Conservation (phyloP, 2,113 vertebrate genomes). For the Neogale vison region DNA sequence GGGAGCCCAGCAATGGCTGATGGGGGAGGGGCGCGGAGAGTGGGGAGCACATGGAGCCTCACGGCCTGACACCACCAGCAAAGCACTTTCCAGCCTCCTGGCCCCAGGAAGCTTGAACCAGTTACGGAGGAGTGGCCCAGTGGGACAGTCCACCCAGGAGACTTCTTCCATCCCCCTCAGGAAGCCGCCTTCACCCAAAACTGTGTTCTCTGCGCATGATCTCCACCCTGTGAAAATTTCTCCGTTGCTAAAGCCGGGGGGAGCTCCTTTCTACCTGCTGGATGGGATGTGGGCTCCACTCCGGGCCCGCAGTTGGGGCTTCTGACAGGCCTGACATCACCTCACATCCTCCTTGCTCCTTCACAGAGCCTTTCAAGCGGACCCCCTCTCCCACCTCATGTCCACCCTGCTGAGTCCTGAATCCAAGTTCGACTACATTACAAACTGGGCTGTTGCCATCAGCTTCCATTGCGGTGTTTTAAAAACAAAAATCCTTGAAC, state of each 20-base stretch:
- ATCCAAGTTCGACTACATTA: neutral
- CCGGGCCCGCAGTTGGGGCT: neutral
- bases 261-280: neutral
- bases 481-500: neutral
- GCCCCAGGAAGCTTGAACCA: neutral
- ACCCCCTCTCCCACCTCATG: no score
- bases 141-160: neutral
- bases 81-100: neutral
- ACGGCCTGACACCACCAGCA: accelerated
- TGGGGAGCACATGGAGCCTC: neutral
- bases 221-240: neutral
- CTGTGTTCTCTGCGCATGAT: neutral
- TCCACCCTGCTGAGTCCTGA: accelerated
- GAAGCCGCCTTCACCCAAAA: neutral
- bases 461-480: neutral
- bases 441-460: neutral
- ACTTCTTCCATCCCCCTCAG: neutral
- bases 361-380: neutral
- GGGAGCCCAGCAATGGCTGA: neutral
- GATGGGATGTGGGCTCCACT: neutral
- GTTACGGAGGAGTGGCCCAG: neutral
- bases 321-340: neutral
- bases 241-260: neutral
- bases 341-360: neutral
- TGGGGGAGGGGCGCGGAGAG: neutral